A percentile compares a stretch with the other conserved stretches of the same genome.
These are phyloP conservation scores for Holothuria scabra DNA, from an alignment of 53 echinoderm and acorn worm genomes.

Conservation along the genomic window DNA sequence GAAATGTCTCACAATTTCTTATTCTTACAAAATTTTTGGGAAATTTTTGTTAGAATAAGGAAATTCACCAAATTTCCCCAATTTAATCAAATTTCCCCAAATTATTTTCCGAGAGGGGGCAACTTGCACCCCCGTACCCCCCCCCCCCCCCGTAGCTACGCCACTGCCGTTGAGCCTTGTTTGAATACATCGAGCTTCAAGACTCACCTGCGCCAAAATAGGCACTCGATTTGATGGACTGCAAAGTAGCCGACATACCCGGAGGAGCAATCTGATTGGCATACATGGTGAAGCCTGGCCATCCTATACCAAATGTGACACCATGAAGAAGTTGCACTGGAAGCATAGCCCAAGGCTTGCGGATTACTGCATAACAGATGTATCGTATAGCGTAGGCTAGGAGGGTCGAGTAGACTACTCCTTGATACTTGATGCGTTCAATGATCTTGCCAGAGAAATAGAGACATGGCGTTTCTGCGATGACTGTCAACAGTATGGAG, in stretches of 20 bases:
- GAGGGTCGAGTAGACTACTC: slow-evolving; percentile 63
- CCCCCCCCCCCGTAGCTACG: too few relatives aligned
- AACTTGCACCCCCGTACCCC: too few relatives aligned
- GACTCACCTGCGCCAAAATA: slow-evolving; percentile 85
- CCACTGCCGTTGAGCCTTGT: too few relatives aligned
- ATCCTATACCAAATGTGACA: slow-evolving; percentile 80
- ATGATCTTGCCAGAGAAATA: slow-evolving; percentile 83
- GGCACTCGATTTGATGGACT: slow-evolving; percentile 69
- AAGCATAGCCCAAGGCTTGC: slow-evolving; percentile 78
- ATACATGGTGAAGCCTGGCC: slow-evolving; percentile 84
- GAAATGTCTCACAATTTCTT: too few relatives aligned
- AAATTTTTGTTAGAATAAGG: too few relatives aligned
- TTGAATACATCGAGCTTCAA: too few relatives aligned
- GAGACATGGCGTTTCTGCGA: slow-evolving; percentile 82
- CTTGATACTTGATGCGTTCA: slow-evolving; percentile 65
- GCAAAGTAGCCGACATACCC: slow-evolving; percentile 88
- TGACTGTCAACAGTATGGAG: slow-evolving; percentile 63
- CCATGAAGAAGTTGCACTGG: slow-evolving; percentile 87
- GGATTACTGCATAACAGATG: slow-evolving; percentile 73
- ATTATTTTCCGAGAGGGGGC: too few relatives aligned
- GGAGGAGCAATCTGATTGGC: slow-evolving; percentile 78
- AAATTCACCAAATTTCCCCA: too few relatives aligned
- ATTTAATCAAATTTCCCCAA: too few relatives aligned
- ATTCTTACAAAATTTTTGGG: too few relatives aligned
- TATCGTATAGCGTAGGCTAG: slow-evolving; percentile 78